Conservation (phyloP, 2,797 vertebrate species). For the Rhinatrema bivittatum region DNA sequence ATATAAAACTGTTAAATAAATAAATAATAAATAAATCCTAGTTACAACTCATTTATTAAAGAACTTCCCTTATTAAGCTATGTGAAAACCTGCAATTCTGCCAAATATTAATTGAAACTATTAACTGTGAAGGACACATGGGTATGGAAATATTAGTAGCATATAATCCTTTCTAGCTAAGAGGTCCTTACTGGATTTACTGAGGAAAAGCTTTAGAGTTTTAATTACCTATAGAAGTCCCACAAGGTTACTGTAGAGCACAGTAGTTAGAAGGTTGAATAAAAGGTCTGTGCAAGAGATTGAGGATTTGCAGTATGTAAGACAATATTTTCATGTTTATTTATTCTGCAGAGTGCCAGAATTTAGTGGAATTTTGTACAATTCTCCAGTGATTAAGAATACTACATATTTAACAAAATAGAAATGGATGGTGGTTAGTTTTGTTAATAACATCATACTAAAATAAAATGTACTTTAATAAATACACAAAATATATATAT, state of each 20-base stretch:
- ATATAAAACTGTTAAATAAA: too few relatives aligned
- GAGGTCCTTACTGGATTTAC: conserved; percentile 55
- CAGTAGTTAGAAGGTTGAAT: conserved; percentile 54
- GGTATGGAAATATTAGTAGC: conserved; percentile 40
- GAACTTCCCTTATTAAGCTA: conserved; percentile 24
- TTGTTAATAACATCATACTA: too few relatives aligned
- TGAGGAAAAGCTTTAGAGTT: conserved; percentile 48
- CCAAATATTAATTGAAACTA: conserved; percentile 61
- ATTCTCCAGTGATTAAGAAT: background rate
- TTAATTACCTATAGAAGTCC: conserved; percentile 60
- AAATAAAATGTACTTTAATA: too few relatives aligned
- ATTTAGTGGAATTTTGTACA: too few relatives aligned
- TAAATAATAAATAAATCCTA: too few relatives aligned
- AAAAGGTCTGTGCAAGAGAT: conserved; percentile 46
- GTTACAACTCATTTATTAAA: too few relatives aligned
- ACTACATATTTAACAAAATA: background rate
- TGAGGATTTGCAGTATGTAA: conserved; percentile 53
- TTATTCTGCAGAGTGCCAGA: too few relatives aligned
- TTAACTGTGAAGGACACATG: conserved; percentile 43
- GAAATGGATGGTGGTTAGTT: too few relatives aligned
- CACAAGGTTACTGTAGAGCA: conserved; percentile 49
- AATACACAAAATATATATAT: too few relatives aligned
- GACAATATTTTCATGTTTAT: too few relatives aligned
- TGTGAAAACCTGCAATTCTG: conserved; percentile 25
- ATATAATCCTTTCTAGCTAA: conserved; percentile 56